phyloP scores from a whole-genome alignment of 23 tunicate species.

The Trididemnum miniatum region DNA sequence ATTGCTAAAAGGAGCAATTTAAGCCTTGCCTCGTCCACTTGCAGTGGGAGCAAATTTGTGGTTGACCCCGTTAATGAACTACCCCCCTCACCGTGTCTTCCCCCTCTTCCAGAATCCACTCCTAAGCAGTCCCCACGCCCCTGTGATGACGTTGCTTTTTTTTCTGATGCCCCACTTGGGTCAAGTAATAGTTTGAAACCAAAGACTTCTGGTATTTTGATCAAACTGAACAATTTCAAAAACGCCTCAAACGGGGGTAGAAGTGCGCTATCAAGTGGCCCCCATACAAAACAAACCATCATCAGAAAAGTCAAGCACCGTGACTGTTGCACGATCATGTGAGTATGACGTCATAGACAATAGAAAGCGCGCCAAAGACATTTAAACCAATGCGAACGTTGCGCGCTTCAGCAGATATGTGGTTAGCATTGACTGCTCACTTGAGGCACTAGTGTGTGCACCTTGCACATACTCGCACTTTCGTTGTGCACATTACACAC shows the following conservation, averaged over 20 bases:
- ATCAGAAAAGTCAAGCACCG: conserved; percentile 39
- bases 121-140: not conserved
- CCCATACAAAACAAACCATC: conserved; percentile 5
- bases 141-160: not conserved
- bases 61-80: conserved; percentile 85
- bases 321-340: conserved; percentile 45
- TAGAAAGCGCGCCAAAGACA: no score
- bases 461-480: not conserved
- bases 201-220: conserved; percentile 14
- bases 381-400: no score
- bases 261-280: conserved; percentile 13
- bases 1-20: conserved; percentile 71
- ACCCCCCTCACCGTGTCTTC: conserved; percentile 47
- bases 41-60: conserved; percentile 84
- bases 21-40: conserved; percentile 85
- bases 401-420: no score
- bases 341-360: not conserved
- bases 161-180: not conserved
- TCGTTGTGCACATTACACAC: no score
- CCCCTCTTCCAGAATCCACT: conserved; percentile 43
- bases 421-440: not conserved
- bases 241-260: conserved; percentile 8
- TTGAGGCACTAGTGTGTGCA: not conserved
- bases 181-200: conserved; percentile 4
- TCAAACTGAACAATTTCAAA: conserved; percentile 42